phyloP scores from a whole-genome alignment of 2,797 vertebrate genomes.

The Rhynchotus rufescens region DNA sequence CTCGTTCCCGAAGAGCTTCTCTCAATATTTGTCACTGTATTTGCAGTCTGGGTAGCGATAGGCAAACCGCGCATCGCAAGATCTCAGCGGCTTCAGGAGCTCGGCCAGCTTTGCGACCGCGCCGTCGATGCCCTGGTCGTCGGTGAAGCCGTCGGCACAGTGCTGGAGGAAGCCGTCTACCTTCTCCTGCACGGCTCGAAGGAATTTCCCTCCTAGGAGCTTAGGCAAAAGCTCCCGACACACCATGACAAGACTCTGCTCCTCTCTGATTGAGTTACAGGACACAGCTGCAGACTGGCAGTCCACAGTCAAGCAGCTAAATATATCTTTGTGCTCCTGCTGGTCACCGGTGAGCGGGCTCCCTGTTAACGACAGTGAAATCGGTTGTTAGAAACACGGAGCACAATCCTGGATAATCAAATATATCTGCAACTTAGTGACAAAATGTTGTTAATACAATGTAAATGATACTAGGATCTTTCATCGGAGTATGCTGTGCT shows the following conservation, averaged over 20 bases:
- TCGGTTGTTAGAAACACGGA: not conserved
- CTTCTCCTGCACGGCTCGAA: slow-evolving; percentile 62
- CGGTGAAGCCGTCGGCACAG: slow-evolving; percentile 54
- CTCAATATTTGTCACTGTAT: slow-evolving; percentile 78
- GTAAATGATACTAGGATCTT: not conserved
- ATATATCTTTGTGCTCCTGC: slow-evolving; percentile 77
- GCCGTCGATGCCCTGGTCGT: slow-evolving; percentile 12
- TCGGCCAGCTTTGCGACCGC: slow-evolving; percentile 66
- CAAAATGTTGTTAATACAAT: not conserved
- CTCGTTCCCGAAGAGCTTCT: not conserved
- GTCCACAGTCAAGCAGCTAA: slow-evolving; percentile 82
- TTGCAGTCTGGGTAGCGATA: slow-evolving; percentile 89
- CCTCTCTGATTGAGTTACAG: slow-evolving; percentile 76
- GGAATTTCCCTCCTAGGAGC: slow-evolving; percentile 76
- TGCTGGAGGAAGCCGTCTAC: slow-evolving; percentile 69
- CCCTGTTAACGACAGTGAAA: slow-evolving; percentile 62
- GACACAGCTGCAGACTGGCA: slow-evolving; percentile 72
- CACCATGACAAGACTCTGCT: slow-evolving; percentile 80
- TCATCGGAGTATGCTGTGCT: not conserved
- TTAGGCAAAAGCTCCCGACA: slow-evolving; percentile 81
- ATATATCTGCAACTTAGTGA: not conserved
- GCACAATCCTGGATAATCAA: not conserved
- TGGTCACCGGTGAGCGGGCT: slow-evolving; percentile 29
- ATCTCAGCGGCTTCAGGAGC: slow-evolving; percentile 78
- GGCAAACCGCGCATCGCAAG: slow-evolving; percentile 80